A percentile compares a stretch with the other conserved stretches of the same genome.
phyloP scores from a whole-genome alignment of 64 coral and sea anemone genomes.

The Anthopleura sola region DNA sequence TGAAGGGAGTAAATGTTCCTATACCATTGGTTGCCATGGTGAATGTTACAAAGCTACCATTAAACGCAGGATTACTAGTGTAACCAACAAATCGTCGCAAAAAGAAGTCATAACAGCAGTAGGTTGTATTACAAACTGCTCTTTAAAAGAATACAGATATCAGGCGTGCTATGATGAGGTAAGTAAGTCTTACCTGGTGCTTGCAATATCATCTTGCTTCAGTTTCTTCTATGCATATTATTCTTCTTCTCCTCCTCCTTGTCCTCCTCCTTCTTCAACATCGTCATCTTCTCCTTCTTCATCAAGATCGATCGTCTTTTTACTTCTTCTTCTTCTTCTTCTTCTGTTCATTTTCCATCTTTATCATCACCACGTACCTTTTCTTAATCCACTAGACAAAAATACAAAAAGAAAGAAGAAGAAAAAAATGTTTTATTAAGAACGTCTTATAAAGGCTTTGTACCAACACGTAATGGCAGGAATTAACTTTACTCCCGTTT shows the following conservation, averaged over 20 bases:
- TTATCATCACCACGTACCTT: no score
- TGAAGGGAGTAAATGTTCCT: background rate
- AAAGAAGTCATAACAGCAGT: background rate
- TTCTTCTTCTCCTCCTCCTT: background rate
- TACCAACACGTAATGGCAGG: no score
- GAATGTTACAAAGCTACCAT: background rate
- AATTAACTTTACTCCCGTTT: no score
- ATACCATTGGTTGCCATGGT: conserved; percentile 7
- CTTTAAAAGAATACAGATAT: background rate
- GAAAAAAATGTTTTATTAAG: no score
- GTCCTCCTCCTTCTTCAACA: background rate
- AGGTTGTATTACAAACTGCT: background rate
- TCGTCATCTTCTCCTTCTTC: background rate
- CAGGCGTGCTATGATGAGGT: background rate
- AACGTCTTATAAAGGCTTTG: no score
- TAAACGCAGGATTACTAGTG: background rate
- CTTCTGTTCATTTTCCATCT: background rate
- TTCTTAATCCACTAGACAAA: no score
- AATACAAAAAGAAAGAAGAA: no score
- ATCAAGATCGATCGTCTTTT: background rate
- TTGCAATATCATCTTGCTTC: no score
- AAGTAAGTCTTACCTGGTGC: background rate
- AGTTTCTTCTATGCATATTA: no score
- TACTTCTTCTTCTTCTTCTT: background rate
- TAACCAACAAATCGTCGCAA: background rate